Evolutionary conservation across 2,113 vertebrate species (phyloP), one percentile per base, ranked within the genome.

Genomic region (Gallinago paraguaiae): DNA sequence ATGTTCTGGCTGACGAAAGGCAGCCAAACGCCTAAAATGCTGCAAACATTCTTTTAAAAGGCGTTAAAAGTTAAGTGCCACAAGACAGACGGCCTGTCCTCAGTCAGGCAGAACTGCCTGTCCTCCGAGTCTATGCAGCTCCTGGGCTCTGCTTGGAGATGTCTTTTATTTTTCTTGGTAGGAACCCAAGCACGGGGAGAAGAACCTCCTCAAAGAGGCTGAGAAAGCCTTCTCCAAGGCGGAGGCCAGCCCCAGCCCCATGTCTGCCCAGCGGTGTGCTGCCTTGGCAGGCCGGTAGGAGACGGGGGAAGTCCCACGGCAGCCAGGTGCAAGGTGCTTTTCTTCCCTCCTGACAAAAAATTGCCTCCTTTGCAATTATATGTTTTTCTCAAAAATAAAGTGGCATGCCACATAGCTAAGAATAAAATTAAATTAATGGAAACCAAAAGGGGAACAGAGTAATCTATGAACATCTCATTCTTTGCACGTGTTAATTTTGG

Each of bases 241-340:
- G 1, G 59, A 86, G 31, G 53, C 16, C 19, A 65, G 19, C 27
- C 17, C 4, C 57, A 28, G 19, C 27, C 17, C 5, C 57, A 28
- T 0, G 0, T 13, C 11, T 56, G 13, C 33, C 51, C 75, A 54
- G 33, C 0, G 2, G 48, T 1, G 2, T 65, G 16, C 24, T 28
- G 7, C n/a, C 25, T 46, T 41, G 20, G 22, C 18, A 41, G 65
- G 45, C 17, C 2, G 3, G 35, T 16, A 84, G 24, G 31, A 17
- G 7, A 27, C 6, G 7, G 33, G 13, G 16, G 7, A 86, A 51
- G 15, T 27, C 17, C 50, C 31, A 11, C 2, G 2, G 22, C 33
- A 39, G 4, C 16, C 14, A 7, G 5, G 33, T 46, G 7, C 10
- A 17, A 79, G 25, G 17, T 17, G 13, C 2, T 81, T 39, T 39